Evolutionary conservation across 2,113 vertebrate species (phyloP).

Genomic region (Origma solitaria): DNA sequence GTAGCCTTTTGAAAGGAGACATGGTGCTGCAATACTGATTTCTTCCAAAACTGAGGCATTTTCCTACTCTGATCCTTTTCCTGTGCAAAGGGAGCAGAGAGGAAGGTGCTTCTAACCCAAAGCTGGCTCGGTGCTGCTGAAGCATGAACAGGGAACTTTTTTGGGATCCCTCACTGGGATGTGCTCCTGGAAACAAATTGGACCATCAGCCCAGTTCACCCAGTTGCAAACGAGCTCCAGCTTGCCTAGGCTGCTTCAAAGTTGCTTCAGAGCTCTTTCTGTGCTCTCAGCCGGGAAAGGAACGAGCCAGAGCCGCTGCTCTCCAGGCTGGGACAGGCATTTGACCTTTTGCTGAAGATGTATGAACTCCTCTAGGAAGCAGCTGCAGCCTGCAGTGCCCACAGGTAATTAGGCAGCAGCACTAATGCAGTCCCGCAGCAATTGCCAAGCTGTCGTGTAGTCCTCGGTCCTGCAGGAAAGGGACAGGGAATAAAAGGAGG

Average conservation of each 20-base stretch:
- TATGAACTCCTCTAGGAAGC: background rate
- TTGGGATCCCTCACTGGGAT: background rate
- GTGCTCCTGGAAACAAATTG: background rate
- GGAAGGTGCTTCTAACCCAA: background rate
- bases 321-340: background rate
- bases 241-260: background rate
- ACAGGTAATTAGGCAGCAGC: background rate
- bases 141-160: fast-evolving
- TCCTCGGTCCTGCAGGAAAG: background rate
- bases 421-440: background rate
- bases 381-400: background rate
- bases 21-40: background rate
- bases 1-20: background rate
- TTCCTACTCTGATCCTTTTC: background rate
- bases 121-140: fast-evolving
- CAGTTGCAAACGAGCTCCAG: background rate
- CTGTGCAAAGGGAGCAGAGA: background rate
- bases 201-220: background rate
- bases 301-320: background rate
- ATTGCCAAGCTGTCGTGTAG: background rate
- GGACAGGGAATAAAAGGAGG: background rate
- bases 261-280: background rate
- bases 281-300: background rate
- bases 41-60: background rate
- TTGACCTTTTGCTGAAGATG: constrained; percentile 21